A percentile compares a stretch with the other conserved stretches of the same genome.
These are phyloP conservation scores for Eugnorisma glareosa DNA, from an alignment of 2,888 invertebrate species.

Conservation along the genomic window DNA sequence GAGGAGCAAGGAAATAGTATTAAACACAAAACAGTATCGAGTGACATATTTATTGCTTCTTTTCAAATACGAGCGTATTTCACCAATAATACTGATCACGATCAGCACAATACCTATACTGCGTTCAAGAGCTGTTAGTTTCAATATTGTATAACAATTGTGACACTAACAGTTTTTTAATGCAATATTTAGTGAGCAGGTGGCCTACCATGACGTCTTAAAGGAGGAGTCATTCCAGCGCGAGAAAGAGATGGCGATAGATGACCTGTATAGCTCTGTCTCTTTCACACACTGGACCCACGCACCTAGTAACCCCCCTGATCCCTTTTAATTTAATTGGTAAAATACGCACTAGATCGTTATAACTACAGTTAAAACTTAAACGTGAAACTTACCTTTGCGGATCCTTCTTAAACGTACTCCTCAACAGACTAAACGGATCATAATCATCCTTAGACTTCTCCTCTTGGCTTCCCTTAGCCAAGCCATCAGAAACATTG, in stretches of 20 bases:
- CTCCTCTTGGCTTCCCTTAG: slow-evolving; percentile 45
- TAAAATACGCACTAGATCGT: neutral
- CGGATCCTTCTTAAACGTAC: slow-evolving; percentile 78
- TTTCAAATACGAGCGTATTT: neutral
- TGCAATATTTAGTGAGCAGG: neutral
- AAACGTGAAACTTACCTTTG: slow-evolving; percentile 51
- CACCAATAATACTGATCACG: neutral
- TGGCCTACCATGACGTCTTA: too few species aligned
- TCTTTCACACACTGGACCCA: too few species aligned
- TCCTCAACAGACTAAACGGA: slow-evolving; percentile 82
- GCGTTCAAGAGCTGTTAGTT: neutral
- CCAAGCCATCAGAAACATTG: slow-evolving; percentile 64
- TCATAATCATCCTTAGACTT: slow-evolving; percentile 78
- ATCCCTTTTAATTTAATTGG: neutral
- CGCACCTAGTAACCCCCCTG: too few species aligned
- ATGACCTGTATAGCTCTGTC: too few species aligned
- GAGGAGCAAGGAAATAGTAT: neutral
- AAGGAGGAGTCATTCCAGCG: too few species aligned
- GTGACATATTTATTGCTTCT: neutral
- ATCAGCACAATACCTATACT: neutral
- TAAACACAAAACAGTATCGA: neutral
- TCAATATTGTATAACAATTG: neutral
- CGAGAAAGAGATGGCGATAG: too few species aligned
- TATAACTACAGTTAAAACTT: neutral
- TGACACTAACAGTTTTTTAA: neutral